Percentiles rank a stretch among this genome's conserved stretches.
Conservation (phyloP, 2,888 invertebrate species). For the Drosophila kanekoi region DNA sequence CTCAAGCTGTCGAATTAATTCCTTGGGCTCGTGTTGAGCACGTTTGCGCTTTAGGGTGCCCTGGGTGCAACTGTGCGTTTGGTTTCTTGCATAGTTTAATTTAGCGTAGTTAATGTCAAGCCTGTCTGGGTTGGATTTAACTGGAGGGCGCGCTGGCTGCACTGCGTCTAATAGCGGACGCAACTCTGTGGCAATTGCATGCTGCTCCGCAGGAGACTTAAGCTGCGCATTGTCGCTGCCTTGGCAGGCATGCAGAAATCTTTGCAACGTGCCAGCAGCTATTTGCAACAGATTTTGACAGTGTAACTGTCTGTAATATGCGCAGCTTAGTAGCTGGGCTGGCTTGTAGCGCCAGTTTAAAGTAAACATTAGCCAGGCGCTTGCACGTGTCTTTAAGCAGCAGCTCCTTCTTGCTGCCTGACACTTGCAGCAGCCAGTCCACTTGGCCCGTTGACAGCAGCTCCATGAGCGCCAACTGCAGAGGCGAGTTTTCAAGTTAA, state of each 20-base stretch:
- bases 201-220: conserved; percentile 20
- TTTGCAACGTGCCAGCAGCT: conserved; percentile 53
- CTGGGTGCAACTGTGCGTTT: conserved; percentile 34
- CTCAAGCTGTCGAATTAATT: conserved; percentile 40
- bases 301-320: conserved; percentile 36
- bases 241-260: conserved; percentile 46
- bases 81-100: conserved; percentile 3
- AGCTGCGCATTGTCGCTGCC: conserved; percentile 29
- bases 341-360: conserved; percentile 21
- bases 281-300: neutral
- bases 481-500: neutral
- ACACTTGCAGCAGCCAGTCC: conserved; percentile 30
- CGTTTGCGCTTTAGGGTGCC: conserved; percentile 48
- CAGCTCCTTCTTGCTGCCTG: conserved; percentile 13
- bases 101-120: conserved; percentile 7
- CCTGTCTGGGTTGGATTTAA: neutral
- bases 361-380: conserved; percentile 41
- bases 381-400: conserved; percentile 14
- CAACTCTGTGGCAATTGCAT: neutral
- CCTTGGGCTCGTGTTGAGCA: conserved; percentile 8
- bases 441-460: conserved; percentile 17
- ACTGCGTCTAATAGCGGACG: conserved; percentile 32
- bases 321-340: conserved; percentile 16
- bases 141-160: neutral
- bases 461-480: conserved; percentile 48